Evolutionary conservation across 2,888 invertebrate species (phyloP), one percentile per base, ranked within the genome.

Genomic region (Cinara cedri): DNA sequence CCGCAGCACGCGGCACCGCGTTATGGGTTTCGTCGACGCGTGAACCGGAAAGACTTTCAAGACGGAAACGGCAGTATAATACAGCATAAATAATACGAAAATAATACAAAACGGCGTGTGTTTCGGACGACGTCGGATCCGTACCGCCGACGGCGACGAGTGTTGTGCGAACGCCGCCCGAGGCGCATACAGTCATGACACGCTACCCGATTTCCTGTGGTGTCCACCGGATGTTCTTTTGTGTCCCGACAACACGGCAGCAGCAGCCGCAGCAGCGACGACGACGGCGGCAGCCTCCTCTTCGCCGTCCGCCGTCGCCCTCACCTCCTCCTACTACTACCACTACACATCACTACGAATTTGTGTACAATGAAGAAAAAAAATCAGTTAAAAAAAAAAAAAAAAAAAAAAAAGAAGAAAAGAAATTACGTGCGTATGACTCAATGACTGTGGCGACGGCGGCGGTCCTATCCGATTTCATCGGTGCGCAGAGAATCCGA

Each of bases 121-220:
- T n/a, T n/a, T 6, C 46, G 16, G 19, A 19, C n/a, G 21, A 46
- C 65, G 16, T 3, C 21, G 16, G 21, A 34, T 55, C 6, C 62
- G 34, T 13, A 1, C 49, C 11, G 46, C 19, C 68, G 21, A 1
- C 26, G 8, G 10, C 44, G 54, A 60, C 51, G n/a, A 44, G 65
- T 57, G 26, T 16, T 44, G 72, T 78, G 76, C 34, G 78, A 78
- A 78, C 78, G 78, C 24, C 57, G 70, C 78, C 60, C 55, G 46
- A 9, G 8, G 16, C 26, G 51, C 42, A 26, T 24, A 55, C 19
- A 78, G 70, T 78, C 78, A 78, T 78, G 70, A 78, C 78, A 78
- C 78, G 78, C 78, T 78, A 78, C 78, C 70, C 78, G 78, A 78
- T 78, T 78, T 78, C 78, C 78, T 78, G 78, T 60, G 78, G 78